Percentiles rank a stretch among this genome's conserved stretches.
Evolutionary conservation across 1,140 invertebrate species (phyloP).

Genomic region (Ceratosolen fusciceps): DNA sequence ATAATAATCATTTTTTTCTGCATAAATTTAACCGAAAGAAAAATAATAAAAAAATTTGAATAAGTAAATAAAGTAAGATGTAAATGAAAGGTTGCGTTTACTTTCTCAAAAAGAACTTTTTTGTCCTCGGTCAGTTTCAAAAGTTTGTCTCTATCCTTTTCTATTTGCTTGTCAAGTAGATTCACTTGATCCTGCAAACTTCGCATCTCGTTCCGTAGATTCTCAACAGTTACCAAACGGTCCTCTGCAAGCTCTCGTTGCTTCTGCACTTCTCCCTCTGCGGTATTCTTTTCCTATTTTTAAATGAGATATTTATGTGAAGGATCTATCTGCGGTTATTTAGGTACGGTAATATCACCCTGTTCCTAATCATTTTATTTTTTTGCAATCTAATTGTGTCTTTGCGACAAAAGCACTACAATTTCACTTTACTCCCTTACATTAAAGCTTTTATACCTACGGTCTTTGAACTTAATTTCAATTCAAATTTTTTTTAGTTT

Average conservation of each 20-base stretch:
- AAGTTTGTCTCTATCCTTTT: slow-evolving; percentile 65
- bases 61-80: neutral
- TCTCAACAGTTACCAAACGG: slow-evolving; percentile 62
- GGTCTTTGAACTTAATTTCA: no score
- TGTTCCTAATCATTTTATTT: neutral
- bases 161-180: slow-evolving; percentile 61
- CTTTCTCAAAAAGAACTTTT: slow-evolving; percentile 67
- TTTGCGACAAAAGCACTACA: neutral
- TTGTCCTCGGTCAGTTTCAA: slow-evolving; percentile 67
- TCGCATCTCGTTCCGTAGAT: slow-evolving; percentile 62
- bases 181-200: slow-evolving; percentile 57
- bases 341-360: slow-evolving; percentile 27
- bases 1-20: no score
- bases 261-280: slow-evolving; percentile 66
- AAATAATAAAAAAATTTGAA: no score
- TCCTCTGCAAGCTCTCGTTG: slow-evolving; percentile 63
- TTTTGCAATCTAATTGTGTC: slow-evolving; percentile 28
- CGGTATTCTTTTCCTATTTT: slow-evolving; percentile 69
- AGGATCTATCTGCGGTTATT: neutral
- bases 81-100: slow-evolving; percentile 31
- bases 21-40: no score
- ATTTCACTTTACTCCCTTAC: no score
- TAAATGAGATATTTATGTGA: slow-evolving; percentile 18
- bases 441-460: no score
- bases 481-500: no score